Evolutionary conservation across 2,113 vertebrate genomes (phyloP), one percentile per base, ranked within the genome.

Genomic region (Plestiodon gilberti): DNA sequence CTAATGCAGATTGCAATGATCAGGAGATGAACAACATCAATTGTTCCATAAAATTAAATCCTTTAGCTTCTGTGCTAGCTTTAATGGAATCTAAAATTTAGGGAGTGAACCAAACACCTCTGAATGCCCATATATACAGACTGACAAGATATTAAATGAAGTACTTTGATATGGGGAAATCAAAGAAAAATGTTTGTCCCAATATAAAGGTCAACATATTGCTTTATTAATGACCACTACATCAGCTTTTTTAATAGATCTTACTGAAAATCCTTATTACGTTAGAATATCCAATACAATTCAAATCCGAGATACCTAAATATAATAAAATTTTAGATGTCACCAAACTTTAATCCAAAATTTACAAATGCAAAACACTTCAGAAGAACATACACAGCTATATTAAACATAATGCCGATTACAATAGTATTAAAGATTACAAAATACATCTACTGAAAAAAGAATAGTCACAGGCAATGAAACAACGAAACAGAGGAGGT

Each of bases 81-180:
- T 78, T 89, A 87, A 87, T 38, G 81, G 48, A 43, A 73, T 1
- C 78, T 40, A 38, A 76, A 18, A 89, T 83, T 65, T 3, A 84
- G 1, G 88, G 71, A 43, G 73, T 4, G 75, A 79, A 0, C 71
- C 64, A 84, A 80, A 18, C 7, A 77, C 38, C 40, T 83, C 28
- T 61, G 70, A 73, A 33, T 89, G 0, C n/a, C 67, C 0, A 1
- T n/a, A 80, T 17, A 70, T 83, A 64, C 81, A 57, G 25, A 20
- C 30, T 28, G 48, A 76, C 25, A 52, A 57, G 55, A 2, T 57
- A 57, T 57, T 57, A 64, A 14, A 18, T 18, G 15, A 30, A 52
- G 5, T 25, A 22, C 30, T 57, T 78, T 78, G 17, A 57, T 57
- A 57, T 9, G 75, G n/a, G 43, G 43, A 48, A 48, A 48, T 48